Percentiles rank a stretch among this genome's conserved stretches.
These are phyloP conservation scores for Aphyosemion australe DNA, from an alignment of 2,113 vertebrate species.

Conservation along the genomic window DNA sequence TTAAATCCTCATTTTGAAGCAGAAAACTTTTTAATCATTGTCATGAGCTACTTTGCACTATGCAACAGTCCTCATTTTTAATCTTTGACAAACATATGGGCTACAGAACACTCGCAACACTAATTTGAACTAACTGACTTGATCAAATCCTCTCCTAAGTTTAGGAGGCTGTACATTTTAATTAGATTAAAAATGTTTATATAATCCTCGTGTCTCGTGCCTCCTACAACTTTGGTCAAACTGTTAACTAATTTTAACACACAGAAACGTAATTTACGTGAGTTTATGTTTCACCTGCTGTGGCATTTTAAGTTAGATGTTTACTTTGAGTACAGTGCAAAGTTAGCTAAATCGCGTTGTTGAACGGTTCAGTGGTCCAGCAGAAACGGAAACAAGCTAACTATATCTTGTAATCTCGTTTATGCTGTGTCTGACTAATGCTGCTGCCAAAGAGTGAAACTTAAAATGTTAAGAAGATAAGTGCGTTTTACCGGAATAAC, in stretches of 20 bases:
- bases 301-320: background rate
- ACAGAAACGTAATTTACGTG: background rate
- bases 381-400: background rate
- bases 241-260: background rate
- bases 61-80: background rate
- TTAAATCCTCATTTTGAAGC: background rate
- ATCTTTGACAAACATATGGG: background rate
- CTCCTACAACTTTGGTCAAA: background rate
- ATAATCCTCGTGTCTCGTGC: background rate
- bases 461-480: background rate
- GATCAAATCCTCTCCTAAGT: too few relatives aligned
- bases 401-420: background rate
- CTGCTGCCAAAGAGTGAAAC: background rate
- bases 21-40: background rate
- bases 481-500: conserved; percentile 24
- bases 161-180: too few relatives aligned
- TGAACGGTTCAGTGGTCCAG: background rate
- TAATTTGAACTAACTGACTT: background rate
- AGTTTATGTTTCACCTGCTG: background rate
- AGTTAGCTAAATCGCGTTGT: conserved; percentile 7
- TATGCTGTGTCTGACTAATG: background rate
- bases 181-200: too few relatives aligned
- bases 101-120: background rate
- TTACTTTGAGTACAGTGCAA: conserved; percentile 5
- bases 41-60: background rate